Evolutionary conservation across 37 sponge, comb jelly and placozoan species (phyloP).

Genomic region (Beroe forskalii): DNA sequence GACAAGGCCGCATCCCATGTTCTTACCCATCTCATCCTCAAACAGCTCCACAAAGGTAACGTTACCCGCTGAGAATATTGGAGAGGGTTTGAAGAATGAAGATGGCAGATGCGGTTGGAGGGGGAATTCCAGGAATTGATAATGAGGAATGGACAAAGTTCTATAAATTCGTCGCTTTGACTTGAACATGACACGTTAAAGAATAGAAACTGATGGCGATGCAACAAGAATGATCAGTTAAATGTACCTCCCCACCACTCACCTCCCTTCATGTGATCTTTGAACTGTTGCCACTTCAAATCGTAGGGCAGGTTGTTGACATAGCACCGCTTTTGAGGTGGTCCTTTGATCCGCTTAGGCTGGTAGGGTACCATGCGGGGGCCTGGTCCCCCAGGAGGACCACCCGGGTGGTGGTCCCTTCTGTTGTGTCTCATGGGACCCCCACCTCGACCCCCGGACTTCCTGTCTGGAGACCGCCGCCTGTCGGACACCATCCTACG

Average conservation of each 20-base stretch:
- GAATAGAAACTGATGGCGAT: no score
- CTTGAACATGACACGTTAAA: no score
- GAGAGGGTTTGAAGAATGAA: not conserved
- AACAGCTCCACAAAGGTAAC: conserved; percentile 53
- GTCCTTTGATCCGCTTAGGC: conserved; percentile 22
- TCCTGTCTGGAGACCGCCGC: not conserved
- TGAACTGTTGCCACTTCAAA: conserved; percentile 32
- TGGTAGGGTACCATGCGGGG: conserved; percentile 34
- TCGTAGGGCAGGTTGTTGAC: conserved; percentile 61
- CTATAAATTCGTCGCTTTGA: no score
- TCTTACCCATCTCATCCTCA: conserved; percentile 26
- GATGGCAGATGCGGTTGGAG: not conserved
- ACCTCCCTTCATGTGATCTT: conserved; percentile 60
- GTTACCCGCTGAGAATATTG: conserved; percentile 40
- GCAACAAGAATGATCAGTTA: no score
- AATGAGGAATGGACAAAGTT: no score
- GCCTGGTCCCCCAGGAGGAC: not conserved
- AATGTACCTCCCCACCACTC: no score
- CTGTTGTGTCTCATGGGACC: conserved; percentile 55
- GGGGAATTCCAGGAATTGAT: no score
- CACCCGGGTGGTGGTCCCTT: conserved; percentile 5
- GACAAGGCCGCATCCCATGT: conserved; percentile 6
- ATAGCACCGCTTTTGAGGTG: not conserved
- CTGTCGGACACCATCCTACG: conserved; percentile 36
- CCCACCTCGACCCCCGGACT: not conserved